Evolutionary conservation across 2,113 vertebrate genomes (phyloP).

Genomic region (Myanophis thanlyinensis): DNA sequence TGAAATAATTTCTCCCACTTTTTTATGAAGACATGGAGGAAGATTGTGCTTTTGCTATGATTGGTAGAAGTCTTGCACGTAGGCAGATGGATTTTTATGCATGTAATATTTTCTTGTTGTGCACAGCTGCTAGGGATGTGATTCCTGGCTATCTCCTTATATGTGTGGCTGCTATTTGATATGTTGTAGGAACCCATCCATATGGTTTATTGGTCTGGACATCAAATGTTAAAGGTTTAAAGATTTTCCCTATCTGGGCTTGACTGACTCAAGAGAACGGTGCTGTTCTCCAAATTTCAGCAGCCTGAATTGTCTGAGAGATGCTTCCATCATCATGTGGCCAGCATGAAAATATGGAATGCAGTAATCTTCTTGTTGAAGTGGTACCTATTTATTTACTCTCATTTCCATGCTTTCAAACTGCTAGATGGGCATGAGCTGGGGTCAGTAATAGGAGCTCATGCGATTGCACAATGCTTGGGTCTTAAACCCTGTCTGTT

Average conservation of each 20-base stretch:
- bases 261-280: neutral
- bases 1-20: neutral
- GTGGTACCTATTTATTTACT: neutral
- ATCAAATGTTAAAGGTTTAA: neutral
- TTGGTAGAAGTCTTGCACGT: neutral
- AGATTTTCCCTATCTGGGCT: neutral
- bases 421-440: neutral
- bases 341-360: neutral
- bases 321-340: neutral
- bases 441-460: neutral
- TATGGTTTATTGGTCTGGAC: neutral
- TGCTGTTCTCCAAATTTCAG: neutral
- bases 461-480: neutral
- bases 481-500: neutral
- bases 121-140: neutral
- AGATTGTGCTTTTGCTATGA: neutral
- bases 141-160: neutral
- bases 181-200: neutral
- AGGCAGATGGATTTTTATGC: neutral
- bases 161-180: neutral
- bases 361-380: neutral
- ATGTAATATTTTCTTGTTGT: neutral
- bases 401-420: neutral
- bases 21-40: neutral
- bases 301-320: neutral